Conservation (phyloP, 2,888 invertebrate species). For the Oxycera nigricornis region DNA sequence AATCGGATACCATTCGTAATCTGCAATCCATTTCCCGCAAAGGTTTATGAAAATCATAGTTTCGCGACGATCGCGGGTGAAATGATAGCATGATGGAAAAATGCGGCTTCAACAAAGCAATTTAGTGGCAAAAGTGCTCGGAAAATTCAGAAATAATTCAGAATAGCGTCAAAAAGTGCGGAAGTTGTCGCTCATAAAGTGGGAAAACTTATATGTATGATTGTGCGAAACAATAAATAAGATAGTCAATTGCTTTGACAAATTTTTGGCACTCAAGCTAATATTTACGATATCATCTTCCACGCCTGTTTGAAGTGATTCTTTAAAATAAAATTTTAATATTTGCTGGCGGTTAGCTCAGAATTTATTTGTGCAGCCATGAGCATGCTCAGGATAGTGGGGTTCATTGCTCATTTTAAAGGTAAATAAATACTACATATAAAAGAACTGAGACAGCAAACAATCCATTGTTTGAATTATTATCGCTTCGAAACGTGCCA, state of each 20-base stretch:
- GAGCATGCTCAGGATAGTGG: background rate
- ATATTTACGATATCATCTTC: conserved; percentile 20
- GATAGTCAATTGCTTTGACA: conserved; percentile 29
- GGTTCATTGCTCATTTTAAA: background rate
- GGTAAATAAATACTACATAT: background rate
- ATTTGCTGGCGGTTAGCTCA: background rate
- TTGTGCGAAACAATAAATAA: background rate
- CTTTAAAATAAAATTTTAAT: background rate
- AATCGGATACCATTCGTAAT: no score
- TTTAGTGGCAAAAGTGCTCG: background rate
- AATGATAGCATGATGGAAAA: no score
- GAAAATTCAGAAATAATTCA: background rate
- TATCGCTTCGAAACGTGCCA: background rate
- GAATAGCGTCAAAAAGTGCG: background rate
- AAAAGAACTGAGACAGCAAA: background rate
- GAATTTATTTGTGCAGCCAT: background rate
- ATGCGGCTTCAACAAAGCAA: no score
- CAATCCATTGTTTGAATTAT: background rate
- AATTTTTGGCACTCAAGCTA: conserved; percentile 10
- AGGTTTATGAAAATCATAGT: no score
- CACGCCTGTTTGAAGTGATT: background rate
- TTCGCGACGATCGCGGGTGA: no score
- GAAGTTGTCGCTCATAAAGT: background rate
- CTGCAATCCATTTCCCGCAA: no score
- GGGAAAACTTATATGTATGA: background rate